These are phyloP conservation scores for Numenius phaeopus DNA, from an alignment of 2,797 vertebrate species.

Conservation along the genomic window DNA sequence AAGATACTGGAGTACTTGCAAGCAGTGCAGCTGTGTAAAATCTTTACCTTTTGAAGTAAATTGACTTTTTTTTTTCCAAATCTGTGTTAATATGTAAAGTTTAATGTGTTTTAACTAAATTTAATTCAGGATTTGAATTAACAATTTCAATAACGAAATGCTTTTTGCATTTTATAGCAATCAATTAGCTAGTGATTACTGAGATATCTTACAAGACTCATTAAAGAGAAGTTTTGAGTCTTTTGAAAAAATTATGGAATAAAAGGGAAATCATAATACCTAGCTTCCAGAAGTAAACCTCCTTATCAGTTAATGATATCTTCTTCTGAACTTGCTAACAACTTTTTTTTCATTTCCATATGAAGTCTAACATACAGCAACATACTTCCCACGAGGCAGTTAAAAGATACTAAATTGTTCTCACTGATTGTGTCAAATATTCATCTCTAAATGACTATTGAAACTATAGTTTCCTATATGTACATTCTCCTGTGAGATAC, in stretches of 20 bases:
- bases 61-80: background rate
- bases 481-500: background rate
- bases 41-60: background rate
- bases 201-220: background rate
- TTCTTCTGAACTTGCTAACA: background rate
- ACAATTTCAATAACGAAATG: background rate
- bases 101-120: background rate
- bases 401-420: background rate
- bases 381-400: rapidly evolving
- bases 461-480: background rate
- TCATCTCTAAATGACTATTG: background rate
- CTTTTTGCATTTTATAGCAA: background rate
- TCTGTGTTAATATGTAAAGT: background rate
- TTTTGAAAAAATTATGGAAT: background rate
- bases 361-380: background rate
- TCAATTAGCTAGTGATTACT: background rate
- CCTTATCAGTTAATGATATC: background rate
- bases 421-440: background rate
- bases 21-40: background rate
- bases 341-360: background rate
- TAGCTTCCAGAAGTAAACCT: background rate
- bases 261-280: background rate
- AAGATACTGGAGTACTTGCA: background rate
- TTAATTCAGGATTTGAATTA: background rate
- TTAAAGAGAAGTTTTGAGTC: background rate